Percentiles rank a stretch among this genome's conserved stretches.
Evolutionary conservation across 2,113 vertebrate species (phyloP).

Genomic region (Ageneiosus marmoratus): DNA sequence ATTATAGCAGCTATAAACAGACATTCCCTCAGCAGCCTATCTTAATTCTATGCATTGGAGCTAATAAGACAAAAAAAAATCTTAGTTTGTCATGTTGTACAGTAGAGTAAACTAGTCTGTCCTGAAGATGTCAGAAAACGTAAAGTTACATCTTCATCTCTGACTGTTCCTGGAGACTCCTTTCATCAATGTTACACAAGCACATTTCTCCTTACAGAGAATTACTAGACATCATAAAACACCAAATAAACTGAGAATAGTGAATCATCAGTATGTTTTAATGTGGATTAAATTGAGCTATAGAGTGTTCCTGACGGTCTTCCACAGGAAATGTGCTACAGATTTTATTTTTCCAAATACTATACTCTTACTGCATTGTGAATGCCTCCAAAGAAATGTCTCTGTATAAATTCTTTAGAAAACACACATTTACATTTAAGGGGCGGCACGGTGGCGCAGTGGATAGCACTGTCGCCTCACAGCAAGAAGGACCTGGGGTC

Average conservation of each 20-base stretch:
- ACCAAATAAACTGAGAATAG: too few relatives aligned
- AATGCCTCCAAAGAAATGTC: background rate
- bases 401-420: background rate
- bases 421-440: background rate
- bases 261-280: too few relatives aligned
- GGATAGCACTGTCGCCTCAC: too few relatives aligned
- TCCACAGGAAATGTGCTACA: background rate
- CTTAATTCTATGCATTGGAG: background rate
- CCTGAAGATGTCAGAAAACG: too few relatives aligned
- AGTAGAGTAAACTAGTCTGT: too few relatives aligned
- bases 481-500: too few relatives aligned
- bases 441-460: too few relatives aligned
- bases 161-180: background rate
- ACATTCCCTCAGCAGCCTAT: background rate
- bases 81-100: background rate
- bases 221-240: too few relatives aligned
- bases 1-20: background rate
- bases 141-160: background rate
- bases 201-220: too few relatives aligned
- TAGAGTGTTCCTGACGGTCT: background rate
- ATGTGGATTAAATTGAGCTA: background rate
- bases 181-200: background rate
- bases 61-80: background rate
- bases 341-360: too few relatives aligned
- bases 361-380: background rate